Percentiles rank a stretch among this genome's conserved stretches.
phyloP scores from a whole-genome alignment of 2,888 invertebrate genomes.

The Gasteruption jaculator region DNA sequence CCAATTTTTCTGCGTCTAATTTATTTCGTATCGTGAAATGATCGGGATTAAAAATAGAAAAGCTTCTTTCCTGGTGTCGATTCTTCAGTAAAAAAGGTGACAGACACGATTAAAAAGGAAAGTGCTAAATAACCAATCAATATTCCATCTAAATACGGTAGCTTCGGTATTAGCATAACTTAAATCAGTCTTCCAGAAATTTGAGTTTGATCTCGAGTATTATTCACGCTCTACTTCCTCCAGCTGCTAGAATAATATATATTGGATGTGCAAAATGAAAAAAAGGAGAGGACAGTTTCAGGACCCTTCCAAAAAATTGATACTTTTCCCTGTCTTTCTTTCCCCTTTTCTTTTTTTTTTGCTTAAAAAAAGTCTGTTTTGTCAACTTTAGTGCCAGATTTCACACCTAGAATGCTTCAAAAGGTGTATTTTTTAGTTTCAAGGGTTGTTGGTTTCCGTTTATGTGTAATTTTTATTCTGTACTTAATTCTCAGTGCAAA shows the following conservation, averaged over 20 bases:
- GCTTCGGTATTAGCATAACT: slow-evolving; percentile 39
- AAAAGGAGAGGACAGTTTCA: too few relatives aligned
- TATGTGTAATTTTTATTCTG: too few relatives aligned
- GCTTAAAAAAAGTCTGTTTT: slow-evolving; percentile 25
- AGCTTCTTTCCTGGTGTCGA: neutral
- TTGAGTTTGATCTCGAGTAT: slow-evolving; percentile 28
- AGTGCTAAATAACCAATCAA: slow-evolving; percentile 33
- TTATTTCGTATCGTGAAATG: too few relatives aligned
- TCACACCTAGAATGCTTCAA: too few relatives aligned
- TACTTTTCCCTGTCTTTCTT: slow-evolving; percentile 9
- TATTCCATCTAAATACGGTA: slow-evolving; percentile 34
- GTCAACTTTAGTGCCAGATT: too few relatives aligned
- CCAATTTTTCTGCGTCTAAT: too few relatives aligned
- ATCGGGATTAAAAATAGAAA: too few relatives aligned
- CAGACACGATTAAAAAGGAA: too few relatives aligned
- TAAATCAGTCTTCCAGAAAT: slow-evolving; percentile 40
- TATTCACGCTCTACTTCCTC: slow-evolving; percentile 30
- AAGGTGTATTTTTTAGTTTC: too few relatives aligned
- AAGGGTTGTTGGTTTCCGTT: too few relatives aligned
- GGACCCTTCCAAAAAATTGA: too few relatives aligned
- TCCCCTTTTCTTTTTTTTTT: slow-evolving; percentile 26
- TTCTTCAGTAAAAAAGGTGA: neutral
- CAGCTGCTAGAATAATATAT: slow-evolving; percentile 34
- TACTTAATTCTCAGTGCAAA: too few relatives aligned
- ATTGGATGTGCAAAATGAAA: slow-evolving; percentile 11